These are phyloP conservation scores for Ptychoptera contaminata DNA, from an alignment of 2,888 invertebrate species.

Conservation along the genomic window DNA sequence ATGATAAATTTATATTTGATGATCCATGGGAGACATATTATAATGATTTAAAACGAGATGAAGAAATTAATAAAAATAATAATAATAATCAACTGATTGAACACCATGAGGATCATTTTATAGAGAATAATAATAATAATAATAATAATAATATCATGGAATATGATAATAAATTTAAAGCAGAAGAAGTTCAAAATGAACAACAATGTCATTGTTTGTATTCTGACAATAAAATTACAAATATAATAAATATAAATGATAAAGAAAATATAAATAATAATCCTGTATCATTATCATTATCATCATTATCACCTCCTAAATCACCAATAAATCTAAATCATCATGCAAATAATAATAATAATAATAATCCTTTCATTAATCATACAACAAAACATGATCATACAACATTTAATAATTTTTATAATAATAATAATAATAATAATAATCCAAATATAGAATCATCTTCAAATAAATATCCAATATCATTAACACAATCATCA, in stretches of 20 bases:
- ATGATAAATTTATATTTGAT: constrained; percentile 16
- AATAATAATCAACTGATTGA: background rate
- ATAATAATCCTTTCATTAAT: background rate
- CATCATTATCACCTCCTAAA: no score
- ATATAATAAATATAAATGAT: background rate
- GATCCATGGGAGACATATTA: constrained; percentile 67
- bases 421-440: constrained; percentile 4
- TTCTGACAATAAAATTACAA: background rate
- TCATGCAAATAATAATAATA: background rate
- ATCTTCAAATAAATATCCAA: constrained; percentile 2
- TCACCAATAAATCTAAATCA: no score
- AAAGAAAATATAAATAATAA: background rate
- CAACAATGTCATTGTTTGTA: constrained; percentile 1
- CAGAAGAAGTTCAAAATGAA: background rate
- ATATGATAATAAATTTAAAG: constrained; percentile 3
- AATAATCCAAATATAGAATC: background rate
- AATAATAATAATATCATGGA: constrained; percentile 3
- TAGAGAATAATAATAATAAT: background rate
- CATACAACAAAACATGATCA: background rate
- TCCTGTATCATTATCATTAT: no score
- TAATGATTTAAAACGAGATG: constrained; percentile 32
- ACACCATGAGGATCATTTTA: no score
- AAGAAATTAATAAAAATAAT: background rate
- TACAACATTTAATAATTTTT: background rate
- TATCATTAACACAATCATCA: no score